Base-by-base conservation (phyloP, 2,888 invertebrate genomes). In the Myopa tessellatipennis region DNA sequence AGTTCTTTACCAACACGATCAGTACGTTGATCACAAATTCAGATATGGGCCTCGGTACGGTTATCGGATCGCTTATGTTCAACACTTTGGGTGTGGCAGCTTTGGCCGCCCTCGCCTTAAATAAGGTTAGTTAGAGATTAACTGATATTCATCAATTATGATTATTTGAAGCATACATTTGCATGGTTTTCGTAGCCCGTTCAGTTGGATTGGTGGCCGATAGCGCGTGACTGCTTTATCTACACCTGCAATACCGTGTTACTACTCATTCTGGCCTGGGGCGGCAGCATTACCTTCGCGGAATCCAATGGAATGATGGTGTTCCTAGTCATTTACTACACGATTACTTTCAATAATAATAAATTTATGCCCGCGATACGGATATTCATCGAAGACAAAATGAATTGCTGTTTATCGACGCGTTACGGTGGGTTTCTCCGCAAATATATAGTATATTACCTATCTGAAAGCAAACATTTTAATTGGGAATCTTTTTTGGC, bases 1-100 rank as follows among this genome's bases (percentile, higher is more conserved):
- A 98, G 89, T 92, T 98, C 80, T 98, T 98, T 89, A 96, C 97
- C 63, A 97, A 96, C 85, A 91, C 97, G 58, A 95, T 98, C 70
- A 96, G 95, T 4, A 96, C 96, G 0, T 95, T 96, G 83, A 89
- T 96, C 14, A 94, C 95, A 0, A 90, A 94, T 81, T 95, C 95
- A 0, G 96, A 96, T 84, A 93, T 97, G 88, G 97, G 97, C 0
- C 92, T 96, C 68, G 96, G 96, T 0, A 95, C 96, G 0, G 95
- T 97, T 6, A 94, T 97, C 12, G 97, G 97, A 0, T 95, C 95
- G 0, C 94, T 96, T 0, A 93, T 96, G 82, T 97, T 96, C 88
- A 97, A 97, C 84, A 94, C 95, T 0, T 91, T 97, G 0, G 96
- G 95, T 8, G 96, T 96, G 0, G 95, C 94, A 0, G 94, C 95